Base-by-base conservation (phyloP, 2,888 invertebrate species). In the Campoletis raptor region DNA sequence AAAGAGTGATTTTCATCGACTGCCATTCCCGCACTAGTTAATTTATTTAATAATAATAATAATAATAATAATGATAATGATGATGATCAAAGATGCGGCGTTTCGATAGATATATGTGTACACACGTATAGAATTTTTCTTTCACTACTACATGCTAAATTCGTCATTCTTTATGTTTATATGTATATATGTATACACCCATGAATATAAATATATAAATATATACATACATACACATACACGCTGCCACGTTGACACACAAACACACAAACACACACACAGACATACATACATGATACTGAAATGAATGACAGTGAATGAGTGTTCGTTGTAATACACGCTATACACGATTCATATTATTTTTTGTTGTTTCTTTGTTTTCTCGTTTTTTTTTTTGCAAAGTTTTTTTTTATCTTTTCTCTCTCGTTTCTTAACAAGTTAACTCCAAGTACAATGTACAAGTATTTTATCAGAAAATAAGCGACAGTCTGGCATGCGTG, bases 391-490 rank as follows among this genome's bases (percentile, higher is more conserved):
- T 61, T 66, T 84, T 88, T 42, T 30, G 24, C 52, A 30, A n/a
- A 48, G 12, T 57, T 61, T 57, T 82, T 80, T 37, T 54, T 82
- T 66, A n/a, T 66, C 48, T 30, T 45, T 37, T 45, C 45, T 79
- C 4, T 80, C 64, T 30, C 30, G 61, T 61, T 74, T 61, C 40
- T 76, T 72, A 70, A 83, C 83, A 83, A 78, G 76, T 91, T 89
- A 87, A 89, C 89, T 90, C 88, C 83, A 83, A 85, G 87, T 89
- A 83, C 76, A 89, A 88, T 89, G 88, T 89, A 90, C 89, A 89
- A 91, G 89, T 92, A 91, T 92, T 92, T 90, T 91, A 89, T 92
- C 91, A 89, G 92, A 93, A 93, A 92, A 92, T 92, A 93, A 92
- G 91, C 92, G 92, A 92, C 90, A 91, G 92, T 92, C 91, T 90